A percentile compares a stretch with the other conserved stretches of the same genome.
Evolutionary conservation across 2,113 vertebrate species (phyloP).

Genomic region (Acinonyx jubatus): DNA sequence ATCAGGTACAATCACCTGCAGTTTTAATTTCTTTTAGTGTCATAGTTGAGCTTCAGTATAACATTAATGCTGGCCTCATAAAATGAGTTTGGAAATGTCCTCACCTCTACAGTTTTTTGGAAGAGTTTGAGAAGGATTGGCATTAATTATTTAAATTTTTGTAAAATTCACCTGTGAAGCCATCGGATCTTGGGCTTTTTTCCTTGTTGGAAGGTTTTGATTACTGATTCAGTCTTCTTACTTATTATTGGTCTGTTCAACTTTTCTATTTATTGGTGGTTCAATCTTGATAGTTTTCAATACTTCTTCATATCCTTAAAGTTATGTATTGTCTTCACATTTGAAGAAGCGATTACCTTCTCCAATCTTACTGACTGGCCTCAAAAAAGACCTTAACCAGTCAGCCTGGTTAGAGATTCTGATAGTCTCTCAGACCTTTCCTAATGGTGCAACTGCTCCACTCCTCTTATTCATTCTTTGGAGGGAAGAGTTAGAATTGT

Average conservation of each 20-base stretch:
- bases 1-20: neutral
- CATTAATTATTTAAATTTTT: neutral
- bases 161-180: neutral
- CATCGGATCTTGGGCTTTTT: neutral
- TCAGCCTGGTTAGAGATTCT: neutral
- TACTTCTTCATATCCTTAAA: neutral
- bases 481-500: neutral
- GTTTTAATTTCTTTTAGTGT: neutral
- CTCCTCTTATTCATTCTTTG: neutral
- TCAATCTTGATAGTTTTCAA: neutral
- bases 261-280: neutral
- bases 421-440: neutral
- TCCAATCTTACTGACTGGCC: neutral
- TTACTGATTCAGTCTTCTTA: neutral
- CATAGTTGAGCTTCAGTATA: neutral
- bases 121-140: neutral
- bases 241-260: neutral
- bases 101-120: neutral
- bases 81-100: neutral
- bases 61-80: neutral
- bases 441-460: neutral
- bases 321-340: neutral
- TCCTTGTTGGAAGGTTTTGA: neutral
- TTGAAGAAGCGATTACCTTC: neutral
- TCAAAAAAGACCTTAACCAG: neutral